Conservation (phyloP, 2,888 invertebrate genomes). For the Branchellion lobata region DNA sequence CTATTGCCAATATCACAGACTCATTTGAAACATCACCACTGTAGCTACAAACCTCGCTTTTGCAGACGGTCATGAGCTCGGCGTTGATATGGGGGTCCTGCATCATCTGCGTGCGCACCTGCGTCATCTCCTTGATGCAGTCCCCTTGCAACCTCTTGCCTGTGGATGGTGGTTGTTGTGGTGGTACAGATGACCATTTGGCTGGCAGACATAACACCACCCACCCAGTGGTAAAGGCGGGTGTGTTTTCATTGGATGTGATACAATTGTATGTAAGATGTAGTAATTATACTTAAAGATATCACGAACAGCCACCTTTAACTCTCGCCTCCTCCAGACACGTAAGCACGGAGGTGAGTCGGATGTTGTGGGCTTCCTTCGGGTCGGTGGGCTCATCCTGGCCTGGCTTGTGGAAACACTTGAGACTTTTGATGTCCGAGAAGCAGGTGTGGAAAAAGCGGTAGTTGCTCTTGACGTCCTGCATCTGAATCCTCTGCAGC, state of each 20-base stretch:
- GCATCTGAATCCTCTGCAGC: conserved; percentile 81
- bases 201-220: too few species aligned
- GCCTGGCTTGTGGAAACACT: conserved; percentile 70
- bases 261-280: too few species aligned
- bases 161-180: neutral
- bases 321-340: conserved; percentile 75
- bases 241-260: too few species aligned
- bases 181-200: too few species aligned
- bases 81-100: neutral
- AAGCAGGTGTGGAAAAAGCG: conserved; percentile 84
- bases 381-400: too few species aligned
- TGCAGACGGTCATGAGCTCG: neutral
- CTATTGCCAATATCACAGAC: too few species aligned
- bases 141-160: neutral
- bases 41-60: neutral
- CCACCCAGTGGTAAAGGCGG: too few species aligned
- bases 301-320: conserved; percentile 54
- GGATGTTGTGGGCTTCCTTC: conserved; percentile 62
- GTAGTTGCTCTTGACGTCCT: conserved; percentile 76
- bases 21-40: too few species aligned
- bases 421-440: conserved; percentile 81
- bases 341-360: conserved; percentile 69
- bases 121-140: neutral
- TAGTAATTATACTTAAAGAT: too few species aligned
- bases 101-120: neutral